Base-by-base conservation (phyloP, 2,797 vertebrate genomes). In the Adrianichthys oophorus region DNA sequence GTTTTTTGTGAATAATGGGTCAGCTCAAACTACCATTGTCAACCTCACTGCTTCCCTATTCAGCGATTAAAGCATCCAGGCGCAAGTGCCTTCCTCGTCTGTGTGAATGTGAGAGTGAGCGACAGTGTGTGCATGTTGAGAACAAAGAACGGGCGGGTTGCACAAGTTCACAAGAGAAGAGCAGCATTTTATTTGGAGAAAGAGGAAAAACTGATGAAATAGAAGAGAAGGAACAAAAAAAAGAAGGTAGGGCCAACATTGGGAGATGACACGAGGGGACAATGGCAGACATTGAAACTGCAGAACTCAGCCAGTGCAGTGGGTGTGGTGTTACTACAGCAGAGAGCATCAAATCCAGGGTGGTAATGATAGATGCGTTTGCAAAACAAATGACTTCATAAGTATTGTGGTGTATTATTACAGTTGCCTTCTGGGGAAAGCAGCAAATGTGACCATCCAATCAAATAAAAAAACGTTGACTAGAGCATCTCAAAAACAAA, bases 21-120 rank as follows among this genome's bases (percentile, higher is more conserved):
- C 76, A 68, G 85, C 85, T 86, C 80, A 83, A 81, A 82, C 80
- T 76, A 68, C 86, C 66, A 85, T 85, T 87, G 87, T 87, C 65
- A 70, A 66, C 67, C 4, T 61, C 76, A 86, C 80, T 88, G 86
- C 77, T 82, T 83, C 75, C 52, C 83, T 81, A 78, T 89, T 88
- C 80, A 88, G 41, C 62, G 49, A 89, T 89, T 83, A 85, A 78
- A 76, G 74, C 86, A 86, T 74, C 77, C 78, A 86, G 80, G 85
- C 80, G 57, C 45, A 60, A 80, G 65, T 48, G 51, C 47, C 68
- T 56, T 59, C 70, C 77, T 73, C 77, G 79, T 59, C 59, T 74
- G 74, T 63, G 49, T 48, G 60, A 61, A 55, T 48, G 63, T 41
- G 50, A 17, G 60, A 29, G 29, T 32, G 47, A 37, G 24, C 17